Percentiles rank a stretch among this genome's conserved stretches.
Evolutionary conservation across 1,140 invertebrate genomes (phyloP).

Genomic region (Brachionus calyciflorus): DNA sequence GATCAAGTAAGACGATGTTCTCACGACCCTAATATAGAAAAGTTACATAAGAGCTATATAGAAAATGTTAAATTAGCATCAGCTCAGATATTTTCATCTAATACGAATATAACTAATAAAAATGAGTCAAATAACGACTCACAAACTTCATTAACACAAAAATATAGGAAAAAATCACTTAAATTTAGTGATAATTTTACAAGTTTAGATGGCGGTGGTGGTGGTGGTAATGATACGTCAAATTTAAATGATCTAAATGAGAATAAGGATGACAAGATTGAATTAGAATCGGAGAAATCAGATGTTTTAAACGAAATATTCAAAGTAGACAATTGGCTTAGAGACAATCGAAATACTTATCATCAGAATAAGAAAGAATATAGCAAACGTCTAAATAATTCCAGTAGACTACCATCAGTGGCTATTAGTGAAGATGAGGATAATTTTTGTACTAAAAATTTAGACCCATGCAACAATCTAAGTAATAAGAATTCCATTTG

Average conservation of each 20-base stretch:
- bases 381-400: not conserved
- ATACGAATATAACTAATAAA: not conserved
- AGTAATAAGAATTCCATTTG: not conserved
- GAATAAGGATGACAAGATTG: not conserved
- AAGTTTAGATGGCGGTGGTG: not conserved
- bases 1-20: slow-evolving; percentile 15
- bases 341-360: slow-evolving; percentile 6
- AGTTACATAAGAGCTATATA: slow-evolving; percentile 24
- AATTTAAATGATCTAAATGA: not conserved
- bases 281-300: not conserved
- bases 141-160: not conserved
- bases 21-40: slow-evolving; percentile 29
- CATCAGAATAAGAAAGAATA: not conserved
- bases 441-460: not conserved
- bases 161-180: not conserved
- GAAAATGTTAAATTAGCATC: slow-evolving; percentile 9
- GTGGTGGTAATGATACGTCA: not conserved
- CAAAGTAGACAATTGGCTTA: slow-evolving; percentile 23
- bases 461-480: not conserved
- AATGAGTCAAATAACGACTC: not conserved
- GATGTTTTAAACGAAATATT: slow-evolving; percentile 31
- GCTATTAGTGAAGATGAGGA: slow-evolving; percentile 33
- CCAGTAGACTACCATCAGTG: not conserved
- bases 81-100: not conserved
- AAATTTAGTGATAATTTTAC: slow-evolving; percentile 6